Evolutionary conservation across 1,140 invertebrate species (phyloP), one percentile per base, ranked within the genome.

Genomic region (Drosophila kikkawai): DNA sequence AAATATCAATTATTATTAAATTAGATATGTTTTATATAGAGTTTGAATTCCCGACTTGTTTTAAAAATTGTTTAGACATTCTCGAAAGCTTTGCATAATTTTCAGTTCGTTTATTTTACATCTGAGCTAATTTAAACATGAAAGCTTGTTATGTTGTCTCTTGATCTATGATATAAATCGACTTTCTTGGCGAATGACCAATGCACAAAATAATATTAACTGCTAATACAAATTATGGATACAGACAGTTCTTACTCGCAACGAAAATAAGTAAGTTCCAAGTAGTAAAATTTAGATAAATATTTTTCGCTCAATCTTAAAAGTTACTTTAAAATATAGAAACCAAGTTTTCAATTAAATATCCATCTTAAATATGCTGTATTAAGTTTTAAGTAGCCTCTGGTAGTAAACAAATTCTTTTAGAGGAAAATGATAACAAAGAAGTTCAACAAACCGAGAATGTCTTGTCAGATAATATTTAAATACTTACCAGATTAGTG

Each of bases 161-260:
- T 90, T 90, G 64, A 84, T 79, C 85, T 82, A 90, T 90, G 85
- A 90, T 90, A 90, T 90, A 85, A 90, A 90, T 90, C 85, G 75
- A 90, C 85, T 85, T 90, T 85, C 85, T 90, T 90, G 85, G 85
- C 85, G 82, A 85, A 76, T 84, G 85, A 88, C 80, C 85, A 84
- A 88, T 84, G 59, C 59, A 58, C 56, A 44, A 53, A 53, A 64
- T 47, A 58, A 75, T 42, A 47, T 17, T 50, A 69, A 67, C 66
- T 45, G n/a, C 41, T 36, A 68, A 36, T 11, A 19, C 34, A 36
- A 36, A n/a, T 41, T 39, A n/a, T 34, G 36, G 37, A 66, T 66
- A 37, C n/a, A 37, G 13, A 44, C 9, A 19, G 42, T 32, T 70
- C 44, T 36, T 11, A 67, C 36, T 55, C 63, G 11, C 48, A 45